Evolutionary conservation across 2,888 invertebrate genomes (phyloP).

Genomic region (Trachelus iudaicus): DNA sequence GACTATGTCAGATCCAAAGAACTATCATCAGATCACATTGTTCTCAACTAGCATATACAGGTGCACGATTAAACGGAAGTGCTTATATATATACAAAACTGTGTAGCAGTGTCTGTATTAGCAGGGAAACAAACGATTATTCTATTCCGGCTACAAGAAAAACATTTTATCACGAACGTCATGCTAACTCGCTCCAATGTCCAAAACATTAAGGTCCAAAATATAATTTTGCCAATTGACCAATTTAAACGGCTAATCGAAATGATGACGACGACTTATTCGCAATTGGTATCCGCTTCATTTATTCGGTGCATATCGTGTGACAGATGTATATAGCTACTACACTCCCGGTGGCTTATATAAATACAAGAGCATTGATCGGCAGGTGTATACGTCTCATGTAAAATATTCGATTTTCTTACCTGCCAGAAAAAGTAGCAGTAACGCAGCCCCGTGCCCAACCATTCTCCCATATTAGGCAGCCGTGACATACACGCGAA

Average conservation of each 20-base stretch:
- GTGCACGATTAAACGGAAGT: neutral
- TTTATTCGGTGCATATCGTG: conserved; percentile 1
- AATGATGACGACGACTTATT: neutral
- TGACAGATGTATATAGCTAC: conserved; percentile 7
- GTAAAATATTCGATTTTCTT: conserved; percentile 20
- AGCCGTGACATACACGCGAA: conserved; percentile 30
- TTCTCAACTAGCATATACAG: neutral
- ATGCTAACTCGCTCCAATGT: neutral
- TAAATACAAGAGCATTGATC: conserved; percentile 26
- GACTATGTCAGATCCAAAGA: neutral
- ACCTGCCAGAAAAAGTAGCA: conserved; percentile 61
- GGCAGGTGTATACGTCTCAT: conserved; percentile 4
- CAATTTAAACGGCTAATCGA: neutral
- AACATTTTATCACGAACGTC: neutral
- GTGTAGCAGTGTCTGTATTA: neutral
- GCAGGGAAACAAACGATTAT: neutral
- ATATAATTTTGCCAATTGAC: neutral
- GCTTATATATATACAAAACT: neutral
- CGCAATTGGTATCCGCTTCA: neutral
- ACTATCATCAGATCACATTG: neutral
- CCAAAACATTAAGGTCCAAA: neutral
- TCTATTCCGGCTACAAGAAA: neutral
- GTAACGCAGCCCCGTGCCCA: conserved; percentile 52
- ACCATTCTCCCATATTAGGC: conserved; percentile 63
- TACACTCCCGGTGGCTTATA: conserved; percentile 10